These are phyloP conservation scores for Muschampia staudingeri DNA, from an alignment of 2,888 invertebrate species.

Conservation along the genomic window DNA sequence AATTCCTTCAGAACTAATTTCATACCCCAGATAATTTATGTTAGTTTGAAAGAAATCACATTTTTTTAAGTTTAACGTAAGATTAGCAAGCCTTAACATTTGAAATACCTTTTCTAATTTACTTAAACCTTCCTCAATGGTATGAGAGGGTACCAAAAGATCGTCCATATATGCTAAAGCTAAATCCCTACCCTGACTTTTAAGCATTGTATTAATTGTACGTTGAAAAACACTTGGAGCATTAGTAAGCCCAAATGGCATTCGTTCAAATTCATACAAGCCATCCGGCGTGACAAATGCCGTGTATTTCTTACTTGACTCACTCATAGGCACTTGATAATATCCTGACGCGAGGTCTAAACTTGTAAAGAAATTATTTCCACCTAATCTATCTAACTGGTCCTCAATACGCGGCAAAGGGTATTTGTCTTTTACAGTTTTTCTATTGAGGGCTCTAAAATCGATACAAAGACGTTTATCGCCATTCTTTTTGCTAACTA, in stretches of 20 bases:
- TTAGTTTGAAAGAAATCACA: conserved; percentile 18
- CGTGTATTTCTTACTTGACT: neutral
- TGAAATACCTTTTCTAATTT: conserved; percentile 12
- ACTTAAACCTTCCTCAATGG: conserved; percentile 1
- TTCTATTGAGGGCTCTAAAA: conserved; percentile 48
- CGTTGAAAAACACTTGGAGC: conserved; percentile 21
- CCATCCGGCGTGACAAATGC: conserved; percentile 22
- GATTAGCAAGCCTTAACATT: neutral
- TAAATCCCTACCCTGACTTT: neutral
- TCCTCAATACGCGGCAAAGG: conserved; percentile 14
- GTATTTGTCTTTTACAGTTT: conserved; percentile 54
- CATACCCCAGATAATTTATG: conserved; percentile 23
- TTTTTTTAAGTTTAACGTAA: conserved; percentile 29
- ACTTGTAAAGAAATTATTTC: conserved; percentile 7
- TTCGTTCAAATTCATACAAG: conserved; percentile 16
- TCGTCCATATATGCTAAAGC: neutral
- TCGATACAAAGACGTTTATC: conserved; percentile 55
- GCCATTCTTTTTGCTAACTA: neutral
- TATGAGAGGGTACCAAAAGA: neutral
- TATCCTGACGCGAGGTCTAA: conserved; percentile 8
- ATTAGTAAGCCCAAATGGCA: neutral
- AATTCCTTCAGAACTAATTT: conserved; percentile 9
- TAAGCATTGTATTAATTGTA: conserved; percentile 19
- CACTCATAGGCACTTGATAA: conserved; percentile 9
- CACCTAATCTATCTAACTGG: neutral